Conservation (phyloP, 1,140 invertebrate species). For the Belonocnema kinseyi region DNA sequence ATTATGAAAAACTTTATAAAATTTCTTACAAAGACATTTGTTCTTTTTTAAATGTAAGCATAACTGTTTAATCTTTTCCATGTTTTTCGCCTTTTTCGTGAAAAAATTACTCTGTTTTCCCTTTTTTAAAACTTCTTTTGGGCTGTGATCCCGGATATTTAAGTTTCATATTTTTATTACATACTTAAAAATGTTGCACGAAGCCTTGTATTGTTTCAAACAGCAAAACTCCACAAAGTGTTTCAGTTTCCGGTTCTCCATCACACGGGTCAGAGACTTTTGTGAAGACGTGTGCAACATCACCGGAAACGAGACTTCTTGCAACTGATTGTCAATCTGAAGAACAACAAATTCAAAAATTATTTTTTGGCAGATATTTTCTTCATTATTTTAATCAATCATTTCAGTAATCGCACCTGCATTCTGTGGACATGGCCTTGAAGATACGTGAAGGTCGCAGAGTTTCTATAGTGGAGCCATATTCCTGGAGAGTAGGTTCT, state of each 20-base stretch:
- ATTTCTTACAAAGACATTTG: no score
- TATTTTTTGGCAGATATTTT: background rate
- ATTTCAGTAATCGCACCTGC: slow-evolving; percentile 72
- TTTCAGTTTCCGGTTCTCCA: slow-evolving; percentile 75
- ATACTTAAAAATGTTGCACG: slow-evolving; percentile 80
- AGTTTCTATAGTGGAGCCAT: slow-evolving; percentile 85
- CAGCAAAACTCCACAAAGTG: slow-evolving; percentile 83
- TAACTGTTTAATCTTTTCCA: no score
- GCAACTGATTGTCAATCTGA: slow-evolving; percentile 88
- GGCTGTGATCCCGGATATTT: background rate
- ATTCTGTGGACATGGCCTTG: slow-evolving; percentile 83
- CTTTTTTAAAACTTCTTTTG: no score
- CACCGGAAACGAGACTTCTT: slow-evolving; percentile 85
- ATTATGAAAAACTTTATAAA: background rate
- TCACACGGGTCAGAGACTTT: slow-evolving; percentile 64
- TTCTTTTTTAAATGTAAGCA: no score
- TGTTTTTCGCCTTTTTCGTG: no score
- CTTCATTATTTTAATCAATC: background rate
- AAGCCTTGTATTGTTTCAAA: slow-evolving; percentile 79
- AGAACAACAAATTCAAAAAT: slow-evolving; percentile 46
- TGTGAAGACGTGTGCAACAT: slow-evolving; percentile 81
- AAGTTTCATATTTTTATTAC: slow-evolving; percentile 32
- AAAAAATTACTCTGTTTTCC: no score
- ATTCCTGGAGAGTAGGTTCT: slow-evolving; percentile 85
- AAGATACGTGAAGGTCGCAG: slow-evolving; percentile 81